phyloP scores from a whole-genome alignment of 2,888 invertebrate genomes.

The Syritta pipiens region DNA sequence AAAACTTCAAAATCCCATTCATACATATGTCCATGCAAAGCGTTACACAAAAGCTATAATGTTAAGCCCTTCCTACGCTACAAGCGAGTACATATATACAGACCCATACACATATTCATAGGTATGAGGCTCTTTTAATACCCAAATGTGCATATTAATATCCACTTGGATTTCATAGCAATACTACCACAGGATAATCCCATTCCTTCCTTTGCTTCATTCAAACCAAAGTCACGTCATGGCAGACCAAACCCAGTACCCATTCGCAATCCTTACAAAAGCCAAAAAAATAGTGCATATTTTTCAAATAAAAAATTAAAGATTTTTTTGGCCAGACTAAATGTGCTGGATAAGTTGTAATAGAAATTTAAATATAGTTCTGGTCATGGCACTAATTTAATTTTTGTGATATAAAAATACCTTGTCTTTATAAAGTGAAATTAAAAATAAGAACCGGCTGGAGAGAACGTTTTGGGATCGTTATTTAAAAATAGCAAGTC shows the following conservation, averaged over 20 bases:
- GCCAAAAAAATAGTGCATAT: no score
- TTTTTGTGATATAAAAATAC: no score
- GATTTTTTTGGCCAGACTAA: no score
- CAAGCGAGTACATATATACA: neutral
- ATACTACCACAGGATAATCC: slow-evolving; percentile 36
- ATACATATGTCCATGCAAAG: slow-evolving; percentile 3
- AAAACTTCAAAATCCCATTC: slow-evolving; percentile 27
- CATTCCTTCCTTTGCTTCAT: slow-evolving; percentile 9
- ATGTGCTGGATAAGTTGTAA: no score
- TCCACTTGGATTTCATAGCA: slow-evolving; percentile 23
- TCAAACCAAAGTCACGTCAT: neutral
- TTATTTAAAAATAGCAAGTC: no score
- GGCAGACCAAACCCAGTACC: neutral
- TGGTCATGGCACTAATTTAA: no score
- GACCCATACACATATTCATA: neutral
- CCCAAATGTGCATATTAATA: slow-evolving; percentile 26
- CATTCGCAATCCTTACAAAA: no score
- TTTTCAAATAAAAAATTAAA: no score
- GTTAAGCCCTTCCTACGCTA: neutral
- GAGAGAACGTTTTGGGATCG: no score
- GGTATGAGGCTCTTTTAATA: slow-evolving; percentile 1
- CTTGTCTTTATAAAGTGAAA: no score
- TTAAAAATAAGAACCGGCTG: no score
- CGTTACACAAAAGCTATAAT: neutral
- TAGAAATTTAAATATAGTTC: no score